Evolutionary conservation across 2,113 vertebrate species (phyloP), one percentile per base, ranked within the genome.

Genomic region (Tiliqua scincoides): DNA sequence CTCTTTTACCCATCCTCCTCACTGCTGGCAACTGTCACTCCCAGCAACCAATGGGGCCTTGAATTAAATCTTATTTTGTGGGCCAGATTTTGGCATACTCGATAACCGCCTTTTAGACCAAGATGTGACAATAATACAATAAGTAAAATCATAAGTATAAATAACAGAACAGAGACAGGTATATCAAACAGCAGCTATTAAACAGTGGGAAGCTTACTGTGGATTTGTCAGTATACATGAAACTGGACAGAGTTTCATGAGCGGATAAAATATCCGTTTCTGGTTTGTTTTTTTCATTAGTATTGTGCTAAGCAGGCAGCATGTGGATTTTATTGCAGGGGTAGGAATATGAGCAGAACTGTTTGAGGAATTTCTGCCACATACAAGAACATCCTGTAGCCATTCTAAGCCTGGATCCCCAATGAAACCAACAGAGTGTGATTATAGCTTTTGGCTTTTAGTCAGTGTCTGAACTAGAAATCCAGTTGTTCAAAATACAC

Each of bases 371-470:
- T 2, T 78, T 1, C 65, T 75, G 0, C 8, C 61, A 6, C 73
- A 30, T 71, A 11, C 30, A 73, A 17, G 48, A 82, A 35, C 3
- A 1, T 85, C 59, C 54, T 65, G 30, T 1, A 52, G 67, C 68
- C 30, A 59, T 92, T 85, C 85, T 54, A 84, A 71, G 23, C 11
- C 21, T 18, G 25, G 54, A 84, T 68, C 85, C 77, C 35, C 52
- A 0, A 79, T 90, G 70, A 63, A 87, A 11, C 30, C 8, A 72
- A 23, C 32, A 77, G 6, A 11, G 32, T 20, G 43, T 27, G 54
- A 48, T 57, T 27, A 32, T 40, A 15, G 21, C 32, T 37, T 77
- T 85, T 85, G 48, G 32, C 83, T 18, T 84, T 40, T 6, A 71
- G 23, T 37, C 82, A 61, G 7, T 54, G 43, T 82, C 43, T 30